Evolutionary conservation across 1,140 invertebrate genomes (phyloP).

Genomic region (Zaprionus davidi): DNA sequence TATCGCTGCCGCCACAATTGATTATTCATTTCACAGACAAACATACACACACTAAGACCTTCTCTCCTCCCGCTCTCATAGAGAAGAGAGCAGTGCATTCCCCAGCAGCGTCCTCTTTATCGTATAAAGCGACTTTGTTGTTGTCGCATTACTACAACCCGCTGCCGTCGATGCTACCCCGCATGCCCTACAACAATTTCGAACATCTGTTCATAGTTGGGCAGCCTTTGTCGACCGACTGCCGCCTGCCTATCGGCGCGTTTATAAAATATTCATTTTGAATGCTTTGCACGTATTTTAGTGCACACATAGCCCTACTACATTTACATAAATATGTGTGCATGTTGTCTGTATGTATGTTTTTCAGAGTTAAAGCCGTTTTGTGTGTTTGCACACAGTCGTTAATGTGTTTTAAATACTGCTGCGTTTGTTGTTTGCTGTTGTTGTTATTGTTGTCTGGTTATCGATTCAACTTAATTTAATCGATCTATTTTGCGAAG

Average conservation of each 20-base stretch:
- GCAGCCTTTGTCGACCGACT: conserved; percentile 19
- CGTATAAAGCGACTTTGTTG: conserved; percentile 15
- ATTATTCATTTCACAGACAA: conserved; percentile 68
- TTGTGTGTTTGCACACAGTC: conserved; percentile 7
- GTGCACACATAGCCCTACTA: conserved; percentile 24
- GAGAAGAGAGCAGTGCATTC: conserved; percentile 11
- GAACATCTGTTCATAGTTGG: conserved; percentile 36
- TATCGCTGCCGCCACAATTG: conserved; percentile 61
- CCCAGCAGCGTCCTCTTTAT: conserved; percentile 27
- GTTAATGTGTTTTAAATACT: conserved; percentile 29
- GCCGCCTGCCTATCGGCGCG: conserved; percentile 13
- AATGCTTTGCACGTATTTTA: conserved; percentile 42
- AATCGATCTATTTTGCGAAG: conserved; percentile 36
- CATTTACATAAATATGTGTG: conserved; percentile 29
- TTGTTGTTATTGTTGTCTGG: conserved; percentile 14
- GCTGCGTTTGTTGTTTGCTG: conserved; percentile 19
- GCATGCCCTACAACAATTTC: conserved; percentile 15
- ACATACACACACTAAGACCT: conserved; percentile 16
- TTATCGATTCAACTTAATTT: conserved; percentile 44
- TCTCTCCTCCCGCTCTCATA: background rate
- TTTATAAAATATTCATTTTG: conserved; percentile 36
- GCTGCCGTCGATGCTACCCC: background rate
- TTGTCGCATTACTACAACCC: conserved; percentile 31
- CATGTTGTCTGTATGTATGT: background rate
- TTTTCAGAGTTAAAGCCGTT: conserved; percentile 17